Base-by-base conservation (phyloP, 2,113 vertebrate genomes). In the Anolis carolinensis region DNA sequence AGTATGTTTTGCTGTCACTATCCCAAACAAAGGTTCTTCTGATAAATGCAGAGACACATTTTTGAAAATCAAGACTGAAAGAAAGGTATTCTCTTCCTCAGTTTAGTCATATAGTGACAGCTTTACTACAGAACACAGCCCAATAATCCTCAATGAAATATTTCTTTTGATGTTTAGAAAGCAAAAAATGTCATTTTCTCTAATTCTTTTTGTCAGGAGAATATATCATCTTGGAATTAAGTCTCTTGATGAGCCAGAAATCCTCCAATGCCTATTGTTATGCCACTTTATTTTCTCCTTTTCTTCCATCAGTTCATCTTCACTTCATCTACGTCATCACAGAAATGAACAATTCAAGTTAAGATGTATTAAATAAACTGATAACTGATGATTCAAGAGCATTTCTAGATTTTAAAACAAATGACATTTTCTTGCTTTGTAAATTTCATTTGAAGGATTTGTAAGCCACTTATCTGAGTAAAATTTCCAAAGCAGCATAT, bases 91-190 rank as follows among this genome's bases (percentile, higher is more conserved):
- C 82, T 68, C 63, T 48, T 23, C 63, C 30, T 21, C 71, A 1
- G 0, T 4, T 82, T 82, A 94, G 88, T 65, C 2, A 0, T 0
- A 1, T 34, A 84, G 44, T 81, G 90, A 89, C 87, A 86, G 77
- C 67, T 94, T 91, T 86, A 92, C 7, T 75, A 85, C 72, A 23
- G 80, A 95, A 86, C 27, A 81, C 91, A 93, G 92, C 88, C 92
- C 88, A 75, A 1, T 90, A 81, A 82, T 90, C 81, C 68, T 65
- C 84, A 90, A 59, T n/a, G 85, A 85, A 93, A 81, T 82, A 88
- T 92, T 88, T 81, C 78, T 90, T 92, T 89, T 91, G 88, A 89
- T 91, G 89, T 86, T 93, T 92, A 81, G 84, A 87, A 79, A 86
- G 72, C 2, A 83, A 91, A 92, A 85, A 14, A 72, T 2, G 39